phyloP scores from a whole-genome alignment of 2,113 vertebrate genomes.

The Marcusenius ussheri region DNA sequence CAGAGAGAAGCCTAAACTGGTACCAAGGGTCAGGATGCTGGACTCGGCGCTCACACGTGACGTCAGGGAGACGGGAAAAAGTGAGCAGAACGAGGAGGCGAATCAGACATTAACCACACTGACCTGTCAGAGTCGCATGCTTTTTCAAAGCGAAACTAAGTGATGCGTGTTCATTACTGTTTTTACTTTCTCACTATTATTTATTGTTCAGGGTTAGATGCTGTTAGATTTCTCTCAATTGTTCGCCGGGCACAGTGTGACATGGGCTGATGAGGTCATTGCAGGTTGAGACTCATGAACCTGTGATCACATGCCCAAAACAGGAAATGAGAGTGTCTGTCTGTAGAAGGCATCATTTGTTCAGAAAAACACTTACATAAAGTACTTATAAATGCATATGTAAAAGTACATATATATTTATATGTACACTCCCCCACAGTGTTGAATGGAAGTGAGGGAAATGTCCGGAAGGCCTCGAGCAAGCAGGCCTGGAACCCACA shows the following conservation, averaged over 20 bases:
- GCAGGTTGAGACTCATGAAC: slow-evolving; percentile 15
- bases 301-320: slow-evolving; percentile 13
- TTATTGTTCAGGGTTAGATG: slow-evolving; percentile 53
- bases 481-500: not conserved
- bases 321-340: slow-evolving; percentile 29
- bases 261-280: slow-evolving; percentile 15
- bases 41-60: not conserved
- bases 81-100: not conserved
- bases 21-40: not conserved
- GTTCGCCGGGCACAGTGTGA: not conserved
- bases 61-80: not conserved
- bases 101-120: not conserved
- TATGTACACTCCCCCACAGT: slow-evolving; percentile 11
- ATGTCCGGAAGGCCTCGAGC: slow-evolving; percentile 23
- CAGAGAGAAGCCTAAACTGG: not conserved
- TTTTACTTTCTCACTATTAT: slow-evolving; percentile 51
- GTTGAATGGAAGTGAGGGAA: slow-evolving; percentile 22
- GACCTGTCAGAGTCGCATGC: not conserved
- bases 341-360: slow-evolving; percentile 27
- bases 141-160: slow-evolving; percentile 31
- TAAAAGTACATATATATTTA: not conserved
- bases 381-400: not conserved
- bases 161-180: slow-evolving; percentile 21
- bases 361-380: slow-evolving; percentile 56
- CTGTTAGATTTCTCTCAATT: slow-evolving; percentile 24